phyloP scores from a whole-genome alignment of 2,888 invertebrate species.

The Drepanosiphum platanoidis region DNA sequence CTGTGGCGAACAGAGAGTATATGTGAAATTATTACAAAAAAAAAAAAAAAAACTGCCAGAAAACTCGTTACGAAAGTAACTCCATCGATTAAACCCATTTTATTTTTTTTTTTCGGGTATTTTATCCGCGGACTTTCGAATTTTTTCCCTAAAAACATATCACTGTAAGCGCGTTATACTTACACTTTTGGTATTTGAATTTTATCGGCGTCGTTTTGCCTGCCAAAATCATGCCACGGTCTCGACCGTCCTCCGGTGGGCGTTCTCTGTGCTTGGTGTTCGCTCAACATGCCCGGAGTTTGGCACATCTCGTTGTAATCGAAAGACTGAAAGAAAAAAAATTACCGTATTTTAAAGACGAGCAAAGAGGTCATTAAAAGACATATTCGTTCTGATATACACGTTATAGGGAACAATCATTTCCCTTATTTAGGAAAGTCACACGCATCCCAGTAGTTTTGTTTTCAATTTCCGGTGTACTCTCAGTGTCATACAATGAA shows the following conservation, averaged over 20 bases:
- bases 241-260: conserved; percentile 73
- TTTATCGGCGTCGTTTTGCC: conserved; percentile 94
- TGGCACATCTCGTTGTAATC: conserved; percentile 93
- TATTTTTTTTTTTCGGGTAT: not conserved
- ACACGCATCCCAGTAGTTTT: no score
- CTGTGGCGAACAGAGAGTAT: no score
- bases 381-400: no score
- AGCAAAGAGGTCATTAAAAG: no score
- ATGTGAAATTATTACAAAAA: conserved; percentile 33
- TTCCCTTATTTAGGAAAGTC: no score
- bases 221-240: conserved; percentile 94
- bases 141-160: not conserved
- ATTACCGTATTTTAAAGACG: no score
- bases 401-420: no score
- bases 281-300: conserved; percentile 66
- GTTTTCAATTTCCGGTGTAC: no score
- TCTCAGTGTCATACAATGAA: no score
- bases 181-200: conserved; percentile 98
- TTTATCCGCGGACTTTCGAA: conserved; percentile 32
- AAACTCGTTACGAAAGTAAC: conserved; percentile 53
- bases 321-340: conserved; percentile 81
- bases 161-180: conserved; percentile 71
- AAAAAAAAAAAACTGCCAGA: conserved; percentile 14
- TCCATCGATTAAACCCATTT: not conserved
- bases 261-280: conserved; percentile 64